Conservation (phyloP, 2,888 invertebrate species). For the Microdon myrmicae region DNA sequence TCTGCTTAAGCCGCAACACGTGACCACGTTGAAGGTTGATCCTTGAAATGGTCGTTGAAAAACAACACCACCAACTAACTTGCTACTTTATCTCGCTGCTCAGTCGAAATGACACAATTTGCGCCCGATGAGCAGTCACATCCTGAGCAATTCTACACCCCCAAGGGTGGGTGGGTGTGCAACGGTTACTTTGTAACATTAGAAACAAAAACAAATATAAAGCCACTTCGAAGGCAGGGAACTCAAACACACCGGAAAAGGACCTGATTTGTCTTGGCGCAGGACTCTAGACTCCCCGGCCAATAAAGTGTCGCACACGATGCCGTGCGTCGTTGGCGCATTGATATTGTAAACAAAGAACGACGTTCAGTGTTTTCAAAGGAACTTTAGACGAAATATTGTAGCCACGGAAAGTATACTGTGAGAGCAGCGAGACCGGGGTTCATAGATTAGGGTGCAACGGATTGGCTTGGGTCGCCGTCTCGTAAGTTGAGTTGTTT, state of each 20-base stretch:
- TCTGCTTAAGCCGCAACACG: slow-evolving; percentile 62
- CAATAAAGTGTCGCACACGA: slow-evolving; percentile 37
- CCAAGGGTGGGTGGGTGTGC: background rate
- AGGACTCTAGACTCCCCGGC: slow-evolving; percentile 9
- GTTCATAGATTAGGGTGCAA: slow-evolving; percentile 28
- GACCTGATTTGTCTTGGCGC: slow-evolving; percentile 20
- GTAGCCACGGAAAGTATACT: slow-evolving; percentile 1
- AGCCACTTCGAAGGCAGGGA: slow-evolving; percentile 24
- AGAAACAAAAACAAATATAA: slow-evolving; percentile 51
- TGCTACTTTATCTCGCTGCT: slow-evolving; percentile 11
- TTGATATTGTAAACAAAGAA: slow-evolving; percentile 45
- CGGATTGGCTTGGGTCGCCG: slow-evolving; percentile 35
- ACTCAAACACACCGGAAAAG: too few relatives aligned
- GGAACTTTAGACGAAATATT: slow-evolving; percentile 43
- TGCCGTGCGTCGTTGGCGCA: slow-evolving; percentile 39
- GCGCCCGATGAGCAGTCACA: slow-evolving; percentile 31
- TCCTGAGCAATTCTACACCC: slow-evolving; percentile 34
- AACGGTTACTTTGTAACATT: slow-evolving; percentile 42
- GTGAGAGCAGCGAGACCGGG: slow-evolving; percentile 38
- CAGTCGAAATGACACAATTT: slow-evolving; percentile 33
- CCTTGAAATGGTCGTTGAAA: slow-evolving; percentile 25
- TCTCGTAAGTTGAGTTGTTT: slow-evolving; percentile 45
- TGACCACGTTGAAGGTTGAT: slow-evolving; percentile 55
- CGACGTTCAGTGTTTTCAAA: slow-evolving; percentile 41
- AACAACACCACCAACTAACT: slow-evolving; percentile 30